Percentiles rank a stretch among this genome's conserved stretches.
Evolutionary conservation across 23 tunicate species (phyloP).

Genomic region (Trididemnum nubilum): DNA sequence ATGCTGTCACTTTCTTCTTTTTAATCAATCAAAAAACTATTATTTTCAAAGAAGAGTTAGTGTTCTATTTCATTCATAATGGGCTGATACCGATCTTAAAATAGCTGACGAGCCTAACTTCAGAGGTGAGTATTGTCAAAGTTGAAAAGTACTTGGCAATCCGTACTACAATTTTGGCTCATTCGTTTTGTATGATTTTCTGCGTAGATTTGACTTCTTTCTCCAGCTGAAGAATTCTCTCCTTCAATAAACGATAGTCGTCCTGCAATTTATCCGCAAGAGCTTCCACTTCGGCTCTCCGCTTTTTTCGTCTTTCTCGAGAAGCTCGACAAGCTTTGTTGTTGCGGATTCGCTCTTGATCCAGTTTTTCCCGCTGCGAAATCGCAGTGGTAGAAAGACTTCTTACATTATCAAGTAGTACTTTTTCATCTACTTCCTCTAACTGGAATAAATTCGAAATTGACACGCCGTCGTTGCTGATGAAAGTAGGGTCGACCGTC

Average conservation of each 20-base stretch:
- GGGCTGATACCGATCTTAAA: too few species aligned
- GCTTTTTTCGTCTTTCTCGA: conserved; percentile 42
- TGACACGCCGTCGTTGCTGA: background rate
- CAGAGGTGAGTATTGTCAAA: too few species aligned
- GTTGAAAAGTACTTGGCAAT: too few species aligned
- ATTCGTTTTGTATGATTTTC: background rate
- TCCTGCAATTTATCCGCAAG: conserved; percentile 11
- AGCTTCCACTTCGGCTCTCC: conserved; percentile 23
- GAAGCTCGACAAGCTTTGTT: conserved; percentile 54
- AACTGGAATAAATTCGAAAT: background rate
- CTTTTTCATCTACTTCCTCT: conserved; percentile 14
- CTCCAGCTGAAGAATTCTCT: conserved; percentile 38
- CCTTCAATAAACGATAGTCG: conserved; percentile 13
- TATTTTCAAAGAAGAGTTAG: too few species aligned
- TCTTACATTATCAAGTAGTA: background rate
- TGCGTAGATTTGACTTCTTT: background rate
- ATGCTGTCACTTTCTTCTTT: too few species aligned
- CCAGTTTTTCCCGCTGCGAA: conserved; percentile 28
- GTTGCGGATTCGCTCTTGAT: conserved; percentile 58
- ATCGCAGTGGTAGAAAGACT: too few species aligned
- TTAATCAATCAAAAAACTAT: too few species aligned
- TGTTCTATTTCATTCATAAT: too few species aligned
- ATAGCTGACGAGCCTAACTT: too few species aligned
- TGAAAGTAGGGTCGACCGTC: background rate
- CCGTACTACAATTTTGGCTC: too few species aligned